phyloP scores from a whole-genome alignment of 35 echinoderm and acorn worm species.

The Holothuria glaberrima region DNA sequence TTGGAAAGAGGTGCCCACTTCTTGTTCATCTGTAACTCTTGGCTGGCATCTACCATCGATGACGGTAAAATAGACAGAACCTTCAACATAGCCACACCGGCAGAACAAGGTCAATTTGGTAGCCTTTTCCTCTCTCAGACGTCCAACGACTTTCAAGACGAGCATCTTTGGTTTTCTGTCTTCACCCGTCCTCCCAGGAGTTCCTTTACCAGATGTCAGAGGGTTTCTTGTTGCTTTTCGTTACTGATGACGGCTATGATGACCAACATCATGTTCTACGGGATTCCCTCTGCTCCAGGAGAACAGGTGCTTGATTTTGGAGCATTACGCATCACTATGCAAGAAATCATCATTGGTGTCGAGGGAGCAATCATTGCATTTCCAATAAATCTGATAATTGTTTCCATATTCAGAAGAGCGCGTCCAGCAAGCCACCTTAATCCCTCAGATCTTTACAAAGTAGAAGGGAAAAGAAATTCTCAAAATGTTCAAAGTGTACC shows the following conservation, averaged over 20 bases:
- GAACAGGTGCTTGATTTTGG: conserved; percentile 93
- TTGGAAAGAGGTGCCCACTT: conserved; percentile 73
- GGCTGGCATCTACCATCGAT: conserved; percentile 69
- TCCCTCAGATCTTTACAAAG: not conserved
- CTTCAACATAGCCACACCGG: conserved; percentile 58
- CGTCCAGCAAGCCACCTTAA: not conserved
- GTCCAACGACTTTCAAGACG: conserved; percentile 74
- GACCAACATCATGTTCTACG: conserved; percentile 99
- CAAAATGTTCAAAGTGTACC: not conserved
- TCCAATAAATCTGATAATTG: conserved; percentile 88
- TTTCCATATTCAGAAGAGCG: conserved; percentile 73
- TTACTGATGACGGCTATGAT: conserved; percentile 89
- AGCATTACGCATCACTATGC: conserved; percentile 71
- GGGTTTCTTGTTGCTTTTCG: conserved; percentile 84
- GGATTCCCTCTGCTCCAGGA: conserved; percentile 66
- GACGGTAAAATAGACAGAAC: conserved; percentile 67
- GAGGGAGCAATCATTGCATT: conserved; percentile 83
- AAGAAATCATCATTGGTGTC: conserved; percentile 91
- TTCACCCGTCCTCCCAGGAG: conserved; percentile 69
- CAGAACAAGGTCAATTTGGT: conserved; percentile 62
- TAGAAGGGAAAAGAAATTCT: not conserved
- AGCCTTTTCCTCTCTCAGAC: conserved; percentile 72
- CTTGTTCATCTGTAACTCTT: conserved; percentile 81
- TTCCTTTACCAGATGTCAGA: conserved; percentile 83
- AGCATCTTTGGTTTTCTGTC: conserved; percentile 96